These are phyloP conservation scores for Jacana jacana DNA, from an alignment of 2,113 vertebrate genomes.

Conservation along the genomic window DNA sequence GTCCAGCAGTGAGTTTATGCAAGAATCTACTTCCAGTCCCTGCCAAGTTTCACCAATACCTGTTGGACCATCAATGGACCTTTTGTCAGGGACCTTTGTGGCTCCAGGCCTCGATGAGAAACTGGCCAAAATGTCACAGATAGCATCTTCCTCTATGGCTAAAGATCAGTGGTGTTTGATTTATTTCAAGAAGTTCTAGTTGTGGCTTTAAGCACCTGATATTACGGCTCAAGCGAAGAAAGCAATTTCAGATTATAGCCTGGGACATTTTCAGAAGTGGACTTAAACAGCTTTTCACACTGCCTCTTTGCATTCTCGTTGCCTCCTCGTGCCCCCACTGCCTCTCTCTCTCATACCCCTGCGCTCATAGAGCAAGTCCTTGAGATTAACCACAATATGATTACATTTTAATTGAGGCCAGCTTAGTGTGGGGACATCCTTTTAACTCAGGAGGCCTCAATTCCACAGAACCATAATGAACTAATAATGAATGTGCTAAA, in stretches of 20 bases:
- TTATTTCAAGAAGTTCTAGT: not conserved
- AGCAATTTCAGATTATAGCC: not conserved
- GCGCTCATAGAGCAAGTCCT: not conserved
- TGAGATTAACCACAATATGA: constrained; percentile 63
- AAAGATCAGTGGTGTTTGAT: not conserved
- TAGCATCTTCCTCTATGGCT: not conserved
- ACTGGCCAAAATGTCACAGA: not conserved
- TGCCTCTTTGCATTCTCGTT: not conserved
- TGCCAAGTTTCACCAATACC: rapidly evolving
- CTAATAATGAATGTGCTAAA: constrained; percentile 67
- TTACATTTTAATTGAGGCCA: constrained; percentile 72
- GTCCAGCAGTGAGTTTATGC: not conserved
- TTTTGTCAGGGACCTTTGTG: not conserved
- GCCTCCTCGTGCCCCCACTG: not conserved
- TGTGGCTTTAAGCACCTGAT: not conserved
- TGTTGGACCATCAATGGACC: not conserved
- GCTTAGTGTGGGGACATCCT: constrained; percentile 57
- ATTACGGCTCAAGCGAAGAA: not conserved
- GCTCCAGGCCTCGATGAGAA: not conserved
- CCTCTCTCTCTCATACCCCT: not conserved
- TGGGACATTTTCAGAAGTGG: not conserved
- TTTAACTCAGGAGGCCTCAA: constrained; percentile 68
- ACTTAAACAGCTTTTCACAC: not conserved
- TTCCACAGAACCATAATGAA: constrained; percentile 69
- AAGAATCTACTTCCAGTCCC: not conserved